Conservation (phyloP, 2,113 vertebrate species). For the Melanotaenia duboulayi region DNA sequence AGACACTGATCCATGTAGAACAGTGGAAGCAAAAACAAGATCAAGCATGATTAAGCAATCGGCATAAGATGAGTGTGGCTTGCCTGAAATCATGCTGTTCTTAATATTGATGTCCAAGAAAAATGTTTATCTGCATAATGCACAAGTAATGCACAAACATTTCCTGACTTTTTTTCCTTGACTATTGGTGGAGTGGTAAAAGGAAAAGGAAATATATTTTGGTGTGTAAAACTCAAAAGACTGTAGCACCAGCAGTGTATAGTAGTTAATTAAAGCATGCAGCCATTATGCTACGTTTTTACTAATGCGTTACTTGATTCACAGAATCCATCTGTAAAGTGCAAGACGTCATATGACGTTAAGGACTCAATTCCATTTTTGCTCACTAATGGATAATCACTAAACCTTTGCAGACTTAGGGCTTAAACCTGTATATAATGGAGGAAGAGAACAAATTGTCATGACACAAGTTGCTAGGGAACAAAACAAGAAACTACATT, state of each 20-base stretch:
- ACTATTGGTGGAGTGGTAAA: background rate
- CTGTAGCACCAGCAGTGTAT: background rate
- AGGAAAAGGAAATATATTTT: background rate
- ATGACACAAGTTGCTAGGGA: no score
- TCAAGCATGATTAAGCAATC: no score
- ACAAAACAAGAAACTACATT: no score
- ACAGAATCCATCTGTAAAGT: no score
- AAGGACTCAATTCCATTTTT: no score
- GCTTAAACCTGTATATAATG: no score
- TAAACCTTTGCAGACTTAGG: background rate
- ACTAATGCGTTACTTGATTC: no score
- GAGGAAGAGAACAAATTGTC: no score
- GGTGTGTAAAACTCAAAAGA: background rate
- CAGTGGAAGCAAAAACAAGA: background rate
- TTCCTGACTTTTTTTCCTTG: background rate
- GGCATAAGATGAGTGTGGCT: background rate
- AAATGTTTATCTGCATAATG: background rate
- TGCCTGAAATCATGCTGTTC: background rate
- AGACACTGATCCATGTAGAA: no score
- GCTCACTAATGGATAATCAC: no score
- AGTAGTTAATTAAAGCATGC: background rate
- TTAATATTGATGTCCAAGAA: background rate
- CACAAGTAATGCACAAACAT: background rate
- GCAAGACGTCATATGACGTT: no score
- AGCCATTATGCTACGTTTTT: no score